Base-by-base conservation (phyloP, 2,888 invertebrate species). In the Dolomedes plantarius region DNA sequence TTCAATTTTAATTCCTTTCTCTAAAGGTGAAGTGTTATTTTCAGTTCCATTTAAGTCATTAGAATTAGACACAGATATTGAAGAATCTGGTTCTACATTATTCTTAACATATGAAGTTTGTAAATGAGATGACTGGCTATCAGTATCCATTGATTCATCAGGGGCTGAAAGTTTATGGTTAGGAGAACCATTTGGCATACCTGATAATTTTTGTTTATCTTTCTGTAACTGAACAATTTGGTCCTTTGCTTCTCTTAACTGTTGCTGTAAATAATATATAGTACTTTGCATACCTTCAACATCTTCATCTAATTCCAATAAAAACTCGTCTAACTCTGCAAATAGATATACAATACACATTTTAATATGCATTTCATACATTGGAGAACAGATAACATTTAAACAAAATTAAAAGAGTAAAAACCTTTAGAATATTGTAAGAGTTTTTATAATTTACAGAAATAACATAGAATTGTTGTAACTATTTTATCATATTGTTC, bases 281-380 rank as follows among this genome's bases (percentile, higher is more conserved):
- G 98, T 98, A 91, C 97, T 97, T 93, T 98, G 98, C 97, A 99
- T 97, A 28, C 98, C 98, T 92, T 99, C 99, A 50, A 98, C 96
- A 91, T 98, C 98, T 92, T 98, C 98, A 90, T 99, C 99, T 88
- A 98, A 92, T 91, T 98, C 98, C 91, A 97, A 96, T 69, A 99
- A 93, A 91, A 98, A 96, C 91, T 98, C 97, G 91, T 98, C 98
- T 90, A 98, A 92, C 92, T 99, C 98, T 96, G 94, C 73, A 91
- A 91, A 87, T 86, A 28, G 74, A 68, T n/a, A 7, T 64, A 74
- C 32, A 13, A 41, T 50, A 28, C 5, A 46, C 16, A 32, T 28
- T 67, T 3, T 11, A 23, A 13, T 67, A 29, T 6, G 6, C 19
- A n/a, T n/a, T n/a, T n/a, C n/a, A n/a, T n/a, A n/a, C n/a, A n/a